Base-by-base conservation (phyloP, 2,113 vertebrate genomes). In the Centropristis striata region DNA sequence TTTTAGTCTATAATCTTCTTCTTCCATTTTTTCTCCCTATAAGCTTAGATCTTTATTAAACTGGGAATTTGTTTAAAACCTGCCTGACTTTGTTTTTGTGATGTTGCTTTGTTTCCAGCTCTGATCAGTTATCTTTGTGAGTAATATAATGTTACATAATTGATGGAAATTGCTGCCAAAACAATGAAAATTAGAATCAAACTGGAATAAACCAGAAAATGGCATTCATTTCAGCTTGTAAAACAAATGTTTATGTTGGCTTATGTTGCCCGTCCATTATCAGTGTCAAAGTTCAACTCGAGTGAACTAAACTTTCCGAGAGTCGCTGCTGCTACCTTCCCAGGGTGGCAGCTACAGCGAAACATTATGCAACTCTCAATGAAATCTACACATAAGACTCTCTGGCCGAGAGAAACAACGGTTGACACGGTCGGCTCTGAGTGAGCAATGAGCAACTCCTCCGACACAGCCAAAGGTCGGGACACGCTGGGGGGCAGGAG, bases 391-490 rank as follows among this genome's bases (percentile, higher is more conserved):
- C 27, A 53, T 2, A 20, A 14, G 27, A 54, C 39, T 37, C 18
- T 74, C 42, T 51, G 49, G 47, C 67, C 67, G 67, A 39, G 51
- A 42, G 21, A 8, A 57, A 47, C 75, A 53, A 70, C 76, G 32
- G 32, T 75, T 67, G 8, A 84, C 47, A 66, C 2, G 55, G 47
- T 7, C 3, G 54, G 69, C 81, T 77, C 23, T 83, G 78, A 89
- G 68, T 51, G 69, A 78, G 73, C 47, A 76, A 66, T 65, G 57
- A 78, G 21, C 66, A 55, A 57, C 66, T 81, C 60, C 60, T 74
- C 71, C 12, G 28, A 75, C 60, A 28, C 71, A 83, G 64, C 66
- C 71, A 88, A 88, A 93, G 90, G 87, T 92, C 90, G 84, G 85
- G 81, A 89, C 84, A 80, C 13, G 50, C 87, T 42, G 44, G 79